Percentiles rank a stretch among this genome's conserved stretches.
These are phyloP conservation scores for Pasiphila rectangulata DNA, from an alignment of 2,888 invertebrate genomes.

Conservation along the genomic window DNA sequence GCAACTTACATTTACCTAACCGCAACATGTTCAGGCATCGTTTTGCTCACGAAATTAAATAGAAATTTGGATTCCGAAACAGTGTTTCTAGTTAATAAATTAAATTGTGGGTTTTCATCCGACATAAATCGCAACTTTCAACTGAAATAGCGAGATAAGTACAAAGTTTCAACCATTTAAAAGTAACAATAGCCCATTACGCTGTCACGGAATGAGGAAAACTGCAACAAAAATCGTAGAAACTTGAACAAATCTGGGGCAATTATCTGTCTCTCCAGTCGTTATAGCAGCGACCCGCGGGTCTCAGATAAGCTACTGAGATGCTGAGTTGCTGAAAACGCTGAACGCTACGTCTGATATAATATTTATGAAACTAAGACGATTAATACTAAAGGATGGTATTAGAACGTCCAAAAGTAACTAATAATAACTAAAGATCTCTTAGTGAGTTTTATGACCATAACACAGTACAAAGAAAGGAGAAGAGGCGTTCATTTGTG, in stretches of 20 bases:
- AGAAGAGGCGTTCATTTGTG: too few species aligned
- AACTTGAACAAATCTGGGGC: constrained; percentile 48
- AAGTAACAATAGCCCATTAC: constrained; percentile 12
- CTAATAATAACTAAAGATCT: too few species aligned
- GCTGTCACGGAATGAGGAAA: constrained; percentile 33
- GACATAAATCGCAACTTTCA: constrained; percentile 9
- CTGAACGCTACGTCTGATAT: constrained; percentile 1
- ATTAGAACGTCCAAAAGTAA: not conserved
- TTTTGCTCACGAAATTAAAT: too few species aligned
- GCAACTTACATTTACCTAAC: not conserved
- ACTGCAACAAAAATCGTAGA: constrained; percentile 43
- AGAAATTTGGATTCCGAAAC: not conserved
- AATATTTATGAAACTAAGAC: not conserved
- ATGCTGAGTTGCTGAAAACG: not conserved
- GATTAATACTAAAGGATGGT: not conserved
- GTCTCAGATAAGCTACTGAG: constrained; percentile 49
- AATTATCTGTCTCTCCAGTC: constrained; percentile 58
- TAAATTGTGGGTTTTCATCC: constrained; percentile 1
- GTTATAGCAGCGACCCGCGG: constrained; percentile 51
- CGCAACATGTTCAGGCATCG: too few species aligned
- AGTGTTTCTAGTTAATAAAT: not conserved
- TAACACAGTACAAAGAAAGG: too few species aligned
- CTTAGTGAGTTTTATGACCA: too few species aligned
- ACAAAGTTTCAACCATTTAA: constrained; percentile 10
- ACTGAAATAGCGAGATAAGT: constrained; percentile 8